phyloP scores from a whole-genome alignment of 1,140 invertebrate genomes.

The Daktulosphaira vitifoliae region DNA sequence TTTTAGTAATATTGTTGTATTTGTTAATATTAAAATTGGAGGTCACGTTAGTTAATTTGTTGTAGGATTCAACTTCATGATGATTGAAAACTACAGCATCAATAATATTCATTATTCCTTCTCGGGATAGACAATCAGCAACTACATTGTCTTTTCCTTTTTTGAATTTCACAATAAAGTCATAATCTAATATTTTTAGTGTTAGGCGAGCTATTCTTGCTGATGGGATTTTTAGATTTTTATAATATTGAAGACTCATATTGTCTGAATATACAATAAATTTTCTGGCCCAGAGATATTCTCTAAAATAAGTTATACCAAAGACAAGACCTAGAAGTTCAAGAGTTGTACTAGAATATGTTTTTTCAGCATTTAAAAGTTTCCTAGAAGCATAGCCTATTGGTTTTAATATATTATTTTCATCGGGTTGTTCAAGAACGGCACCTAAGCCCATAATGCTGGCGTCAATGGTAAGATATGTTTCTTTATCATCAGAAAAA shows the following conservation, averaged over 20 bases:
- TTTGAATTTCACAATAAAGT: not conserved
- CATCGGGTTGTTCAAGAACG: not conserved
- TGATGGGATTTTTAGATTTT: constrained; percentile 13
- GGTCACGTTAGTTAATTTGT: too few species aligned
- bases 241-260: not conserved
- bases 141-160: not conserved
- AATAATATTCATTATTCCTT: not conserved
- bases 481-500: not conserved
- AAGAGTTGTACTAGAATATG: not conserved
- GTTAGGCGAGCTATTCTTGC: constrained; percentile 2
- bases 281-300: not conserved
- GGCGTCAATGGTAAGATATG: not conserved
- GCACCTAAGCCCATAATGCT: not conserved
- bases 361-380: not conserved
- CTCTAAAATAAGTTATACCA: not conserved
- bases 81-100: not conserved
- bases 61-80: too few species aligned
- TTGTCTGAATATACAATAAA: not conserved
- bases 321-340: not conserved
- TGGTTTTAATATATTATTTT: not conserved
- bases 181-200: constrained; percentile 1
- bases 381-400: not conserved
- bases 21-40: too few species aligned
- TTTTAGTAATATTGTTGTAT: too few species aligned
- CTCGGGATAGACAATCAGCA: not conserved